Evolutionary conservation across 2,888 invertebrate species (phyloP).

Genomic region (Diachrysia chrysitis): DNA sequence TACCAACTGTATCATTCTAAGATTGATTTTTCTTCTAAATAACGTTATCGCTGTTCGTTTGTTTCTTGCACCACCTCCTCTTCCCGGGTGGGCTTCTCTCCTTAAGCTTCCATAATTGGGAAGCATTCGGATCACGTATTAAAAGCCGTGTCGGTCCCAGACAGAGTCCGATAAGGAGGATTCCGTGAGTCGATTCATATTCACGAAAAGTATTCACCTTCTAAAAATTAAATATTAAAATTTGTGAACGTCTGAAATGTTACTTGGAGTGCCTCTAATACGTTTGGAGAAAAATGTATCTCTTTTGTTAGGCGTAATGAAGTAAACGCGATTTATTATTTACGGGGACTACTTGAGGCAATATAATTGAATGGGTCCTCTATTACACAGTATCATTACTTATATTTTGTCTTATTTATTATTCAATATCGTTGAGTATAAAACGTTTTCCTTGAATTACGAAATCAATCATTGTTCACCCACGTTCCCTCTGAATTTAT

Average conservation of each 20-base stretch:
- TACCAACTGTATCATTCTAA: too few relatives aligned
- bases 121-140: slow-evolving; percentile 83
- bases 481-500: not conserved
- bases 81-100: slow-evolving; percentile 60
- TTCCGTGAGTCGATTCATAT: slow-evolving; percentile 77
- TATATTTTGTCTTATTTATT: slow-evolving; percentile 4
- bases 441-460: not conserved
- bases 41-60: slow-evolving; percentile 13
- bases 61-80: slow-evolving; percentile 39
- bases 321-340: slow-evolving; percentile 51
- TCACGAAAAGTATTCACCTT: slow-evolving; percentile 70
- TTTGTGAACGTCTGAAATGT: slow-evolving; percentile 56
- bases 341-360: slow-evolving; percentile 18
- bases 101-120: slow-evolving; percentile 76
- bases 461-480: not conserved
- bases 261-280: slow-evolving; percentile 50
- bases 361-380: slow-evolving; percentile 25
- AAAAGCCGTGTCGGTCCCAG: slow-evolving; percentile 80
- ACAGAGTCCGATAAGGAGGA: slow-evolving; percentile 78
- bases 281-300: slow-evolving; percentile 52
- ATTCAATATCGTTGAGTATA: not conserved
- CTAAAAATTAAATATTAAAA: slow-evolving; percentile 65
- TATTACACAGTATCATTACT: not conserved
- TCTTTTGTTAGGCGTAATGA: slow-evolving; percentile 53
- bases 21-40: too few relatives aligned